These are phyloP conservation scores for Sericinus montela DNA, from an alignment of 2,888 invertebrate genomes.

Conservation along the genomic window DNA sequence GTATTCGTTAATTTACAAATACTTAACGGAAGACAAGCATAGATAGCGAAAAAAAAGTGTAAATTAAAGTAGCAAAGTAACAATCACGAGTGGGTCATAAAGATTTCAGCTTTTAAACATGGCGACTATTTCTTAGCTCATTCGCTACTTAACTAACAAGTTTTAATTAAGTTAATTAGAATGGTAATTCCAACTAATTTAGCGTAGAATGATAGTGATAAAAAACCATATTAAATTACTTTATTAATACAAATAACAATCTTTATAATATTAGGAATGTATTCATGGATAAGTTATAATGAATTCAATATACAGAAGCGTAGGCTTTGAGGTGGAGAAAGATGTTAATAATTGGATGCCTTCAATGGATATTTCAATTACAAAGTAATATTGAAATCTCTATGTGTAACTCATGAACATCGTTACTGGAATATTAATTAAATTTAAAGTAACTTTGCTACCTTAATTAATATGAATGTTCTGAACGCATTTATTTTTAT, in stretches of 20 bases:
- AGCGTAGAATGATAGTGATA: slow-evolving; percentile 6
- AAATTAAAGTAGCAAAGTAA: background rate
- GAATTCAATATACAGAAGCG: too few relatives aligned
- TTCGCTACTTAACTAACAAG: background rate
- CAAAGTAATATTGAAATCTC: slow-evolving; percentile 8
- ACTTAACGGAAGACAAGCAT: background rate
- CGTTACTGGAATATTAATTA: background rate
- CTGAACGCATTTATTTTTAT: background rate
- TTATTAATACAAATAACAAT: background rate
- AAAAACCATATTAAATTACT: background rate
- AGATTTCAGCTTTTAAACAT: slow-evolving; percentile 3
- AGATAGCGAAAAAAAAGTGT: too few relatives aligned
- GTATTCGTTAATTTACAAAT: too few relatives aligned
- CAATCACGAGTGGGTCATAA: background rate
- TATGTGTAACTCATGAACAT: background rate
- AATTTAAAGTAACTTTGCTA: background rate
- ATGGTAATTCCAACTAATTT: slow-evolving; percentile 4
- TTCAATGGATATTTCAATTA: slow-evolving; percentile 6
- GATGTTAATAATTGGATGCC: slow-evolving; percentile 9
- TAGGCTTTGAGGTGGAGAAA: slow-evolving; percentile 4
- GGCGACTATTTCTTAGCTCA: background rate
- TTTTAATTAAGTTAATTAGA: slow-evolving; percentile 12
- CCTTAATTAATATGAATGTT: background rate
- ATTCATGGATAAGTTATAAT: background rate
- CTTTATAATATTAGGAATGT: background rate